Conservation (phyloP, 2,888 invertebrate genomes). For the Caenorhabditis zanzibari region DNA sequence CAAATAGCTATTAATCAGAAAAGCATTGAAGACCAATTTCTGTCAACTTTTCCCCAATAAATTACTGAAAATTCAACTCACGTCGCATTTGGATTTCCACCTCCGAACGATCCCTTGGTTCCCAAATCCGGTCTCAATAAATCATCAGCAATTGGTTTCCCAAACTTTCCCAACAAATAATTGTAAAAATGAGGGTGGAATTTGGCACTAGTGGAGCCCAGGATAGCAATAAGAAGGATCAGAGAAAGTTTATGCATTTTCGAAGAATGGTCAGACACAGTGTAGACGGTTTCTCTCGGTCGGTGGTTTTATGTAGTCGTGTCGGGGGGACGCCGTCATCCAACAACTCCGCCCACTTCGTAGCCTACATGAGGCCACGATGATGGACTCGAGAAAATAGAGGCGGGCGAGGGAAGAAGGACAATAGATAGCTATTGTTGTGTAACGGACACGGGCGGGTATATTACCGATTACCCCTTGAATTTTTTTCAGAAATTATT, state of each 20-base stretch:
- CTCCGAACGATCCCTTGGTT: constrained; percentile 63
- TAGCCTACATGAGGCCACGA: constrained; percentile 54
- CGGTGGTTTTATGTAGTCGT: constrained; percentile 47
- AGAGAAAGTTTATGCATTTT: constrained; percentile 12
- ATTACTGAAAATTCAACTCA: too few species aligned
- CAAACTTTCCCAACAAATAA: constrained; percentile 60
- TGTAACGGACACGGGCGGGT: background rate
- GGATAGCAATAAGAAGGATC: background rate
- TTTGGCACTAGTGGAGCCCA: constrained; percentile 31
- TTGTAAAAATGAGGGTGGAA: constrained; percentile 64
- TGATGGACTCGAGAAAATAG: constrained; percentile 20
- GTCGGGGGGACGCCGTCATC: constrained; percentile 18
- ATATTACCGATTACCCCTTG: constrained; percentile 2
- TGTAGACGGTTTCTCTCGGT: constrained; percentile 30
- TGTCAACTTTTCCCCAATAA: too few species aligned
- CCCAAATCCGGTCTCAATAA: constrained; percentile 60
- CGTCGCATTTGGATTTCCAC: constrained; percentile 67
- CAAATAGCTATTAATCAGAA: too few species aligned
- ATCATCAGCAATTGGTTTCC: constrained; percentile 66
- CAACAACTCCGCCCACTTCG: constrained; percentile 49
- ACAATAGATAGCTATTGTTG: constrained; percentile 41
- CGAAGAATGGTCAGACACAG: background rate
- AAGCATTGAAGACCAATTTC: too few species aligned
- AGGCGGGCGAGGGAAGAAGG: constrained; percentile 35
- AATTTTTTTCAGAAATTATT: constrained; percentile 3